phyloP scores from a whole-genome alignment of 2,797 vertebrate species.

The Coregonus ussuriensis region DNA sequence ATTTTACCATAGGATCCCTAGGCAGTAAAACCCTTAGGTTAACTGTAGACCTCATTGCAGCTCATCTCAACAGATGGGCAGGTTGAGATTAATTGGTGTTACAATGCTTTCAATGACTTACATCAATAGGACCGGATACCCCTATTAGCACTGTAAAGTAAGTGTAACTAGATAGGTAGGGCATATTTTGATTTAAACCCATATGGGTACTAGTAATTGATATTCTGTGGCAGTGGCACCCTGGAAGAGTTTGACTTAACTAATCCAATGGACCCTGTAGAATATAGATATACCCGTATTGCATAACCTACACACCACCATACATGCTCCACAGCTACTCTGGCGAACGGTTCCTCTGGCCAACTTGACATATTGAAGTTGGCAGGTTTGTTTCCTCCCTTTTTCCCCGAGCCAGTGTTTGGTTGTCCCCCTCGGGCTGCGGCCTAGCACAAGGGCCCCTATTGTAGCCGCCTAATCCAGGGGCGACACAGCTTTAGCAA shows the following conservation, averaged over 20 bases:
- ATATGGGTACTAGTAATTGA: background rate
- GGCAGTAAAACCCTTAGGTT: background rate
- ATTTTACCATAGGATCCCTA: background rate
- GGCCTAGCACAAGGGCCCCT: slow-evolving; percentile 96
- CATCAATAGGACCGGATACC: background rate
- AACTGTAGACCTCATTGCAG: background rate
- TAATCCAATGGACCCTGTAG: background rate
- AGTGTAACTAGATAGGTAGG: background rate
- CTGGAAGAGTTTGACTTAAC: background rate
- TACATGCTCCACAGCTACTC: slow-evolving; percentile 66
- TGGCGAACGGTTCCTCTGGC: slow-evolving; percentile 64
- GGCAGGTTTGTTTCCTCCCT: slow-evolving; percentile 83
- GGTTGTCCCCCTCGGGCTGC: slow-evolving; percentile 81
- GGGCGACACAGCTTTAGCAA: slow-evolving; percentile 97
- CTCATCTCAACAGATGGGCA: background rate
- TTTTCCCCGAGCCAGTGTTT: slow-evolving; percentile 78
- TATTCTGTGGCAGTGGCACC: background rate
- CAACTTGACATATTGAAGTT: slow-evolving; percentile 80
- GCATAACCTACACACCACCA: slow-evolving; percentile 81
- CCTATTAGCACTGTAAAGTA: background rate
- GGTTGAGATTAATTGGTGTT: background rate
- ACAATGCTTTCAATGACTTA: background rate
- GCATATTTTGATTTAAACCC: background rate
- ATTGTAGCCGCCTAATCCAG: slow-evolving; percentile 98
- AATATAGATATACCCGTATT: background rate